Conservation (phyloP, 37 sponge, comb jelly and placozoan species). For the Chondrilla cf. caribensis region DNA sequence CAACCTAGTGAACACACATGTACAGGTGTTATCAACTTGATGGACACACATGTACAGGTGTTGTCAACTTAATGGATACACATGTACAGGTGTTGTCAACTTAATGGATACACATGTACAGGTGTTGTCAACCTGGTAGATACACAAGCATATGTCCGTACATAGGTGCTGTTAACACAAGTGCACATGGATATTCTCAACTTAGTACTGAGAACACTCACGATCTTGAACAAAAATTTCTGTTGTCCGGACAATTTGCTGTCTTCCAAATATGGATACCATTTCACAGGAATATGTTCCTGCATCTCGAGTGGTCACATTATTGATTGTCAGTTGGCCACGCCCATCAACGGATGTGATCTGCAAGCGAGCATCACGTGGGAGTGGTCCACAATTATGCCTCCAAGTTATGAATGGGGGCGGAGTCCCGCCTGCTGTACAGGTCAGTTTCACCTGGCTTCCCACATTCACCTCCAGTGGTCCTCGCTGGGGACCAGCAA, state of each 20-base stretch:
- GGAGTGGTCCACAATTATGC: conserved; percentile 21
- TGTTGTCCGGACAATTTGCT: neutral
- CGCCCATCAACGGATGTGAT: conserved; percentile 28
- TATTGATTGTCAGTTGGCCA: conserved; percentile 31
- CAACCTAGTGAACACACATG: too few species aligned
- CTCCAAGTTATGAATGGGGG: conserved; percentile 58
- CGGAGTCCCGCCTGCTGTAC: conserved; percentile 43
- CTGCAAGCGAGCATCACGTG: conserved; percentile 5
- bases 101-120: too few species aligned
- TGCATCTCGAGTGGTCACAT: conserved; percentile 23
- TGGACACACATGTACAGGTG: too few species aligned
- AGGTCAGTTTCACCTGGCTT: conserved; percentile 31
- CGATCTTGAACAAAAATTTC: conserved; percentile 31
- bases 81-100: too few species aligned
- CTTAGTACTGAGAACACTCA: conserved; percentile 31
- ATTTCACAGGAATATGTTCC: conserved; percentile 42
- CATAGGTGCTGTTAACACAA: neutral
- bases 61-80: too few species aligned
- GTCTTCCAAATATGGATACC: neutral
- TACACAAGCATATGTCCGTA: neutral
- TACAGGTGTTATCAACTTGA: too few species aligned
- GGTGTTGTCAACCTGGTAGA: too few species aligned
- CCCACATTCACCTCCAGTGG: conserved; percentile 11
- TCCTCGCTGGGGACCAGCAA: neutral
- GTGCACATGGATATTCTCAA: neutral